phyloP scores from a whole-genome alignment of 2,888 invertebrate species.

The Polyommatus iphigenia region DNA sequence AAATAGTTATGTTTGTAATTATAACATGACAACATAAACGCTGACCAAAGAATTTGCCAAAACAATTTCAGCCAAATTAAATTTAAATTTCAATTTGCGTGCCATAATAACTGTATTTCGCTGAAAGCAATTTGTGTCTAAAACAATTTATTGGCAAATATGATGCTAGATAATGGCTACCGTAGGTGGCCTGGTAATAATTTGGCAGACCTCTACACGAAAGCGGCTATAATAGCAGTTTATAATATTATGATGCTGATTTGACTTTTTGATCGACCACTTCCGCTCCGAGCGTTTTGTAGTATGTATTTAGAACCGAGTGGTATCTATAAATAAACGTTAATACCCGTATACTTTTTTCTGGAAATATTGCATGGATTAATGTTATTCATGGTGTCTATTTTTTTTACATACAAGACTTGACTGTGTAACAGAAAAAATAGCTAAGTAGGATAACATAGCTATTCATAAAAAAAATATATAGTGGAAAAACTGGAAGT shows the following conservation, averaged over 20 bases:
- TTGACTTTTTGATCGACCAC: not conserved
- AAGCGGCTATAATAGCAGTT: not conserved
- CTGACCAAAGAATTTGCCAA: conserved; percentile 24
- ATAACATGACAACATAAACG: not conserved
- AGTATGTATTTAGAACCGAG: not conserved
- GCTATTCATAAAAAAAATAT: too few species aligned
- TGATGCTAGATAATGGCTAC: conserved; percentile 8
- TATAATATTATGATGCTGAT: conserved; percentile 1
- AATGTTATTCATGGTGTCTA: too few species aligned
- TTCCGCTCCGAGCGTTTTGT: not conserved
- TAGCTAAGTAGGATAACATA: too few species aligned
- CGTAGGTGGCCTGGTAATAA: conserved; percentile 5
- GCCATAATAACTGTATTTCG: conserved; percentile 18
- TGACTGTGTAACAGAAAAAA: too few species aligned
- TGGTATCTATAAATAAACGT: not conserved
- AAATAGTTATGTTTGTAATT: not conserved
- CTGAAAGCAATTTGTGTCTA: conserved; percentile 24
- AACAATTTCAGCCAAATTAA: conserved; percentile 19
- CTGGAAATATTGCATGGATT: too few species aligned
- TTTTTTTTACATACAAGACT: too few species aligned
- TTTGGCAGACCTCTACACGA: not conserved
- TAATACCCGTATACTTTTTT: too few species aligned
- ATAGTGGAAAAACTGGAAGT: too few species aligned
- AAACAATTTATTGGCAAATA: conserved; percentile 23
- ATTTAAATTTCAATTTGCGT: conserved; percentile 27